Base-by-base conservation (phyloP, 2,113 vertebrate species). In the Anas platyrhynchos region DNA sequence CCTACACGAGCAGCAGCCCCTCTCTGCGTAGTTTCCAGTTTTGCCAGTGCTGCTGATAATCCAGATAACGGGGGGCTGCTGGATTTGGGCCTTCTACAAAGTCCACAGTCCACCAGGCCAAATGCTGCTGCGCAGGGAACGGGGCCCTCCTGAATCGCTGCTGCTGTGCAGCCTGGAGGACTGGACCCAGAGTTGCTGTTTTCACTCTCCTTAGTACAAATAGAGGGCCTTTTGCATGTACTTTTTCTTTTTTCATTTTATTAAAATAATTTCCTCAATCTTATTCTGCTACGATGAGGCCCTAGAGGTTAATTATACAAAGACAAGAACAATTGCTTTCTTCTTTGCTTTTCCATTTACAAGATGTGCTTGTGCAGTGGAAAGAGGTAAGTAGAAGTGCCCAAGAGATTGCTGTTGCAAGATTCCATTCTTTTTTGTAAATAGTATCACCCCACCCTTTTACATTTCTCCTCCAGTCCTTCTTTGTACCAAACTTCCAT, bases 321-420 rank as follows among this genome's bases (percentile, higher is more conserved):
- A 91, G 74, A 71, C 48, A 72, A 79, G 52, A 82, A 43, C 16
- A 25, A 54, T 94, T 85, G 48, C 66, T 83, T 88, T 72, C 74
- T 82, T 75, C 48, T 41, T 89, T 76, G 82, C 31, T 72, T 44
- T 89, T 89, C 50, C 61, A 61, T 56, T 83, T 48, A 61, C 48
- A 74, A 59, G 59, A 69, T 8, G 26, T 83, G 66, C 44, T 77
- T 31, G 23, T 31, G 29, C 54, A 22, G 65, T 31, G 58, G 26
- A 73, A 54, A 94, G 29, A 79, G 16, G 7, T 16, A 50, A 43
- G 7, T 11, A 44, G 7, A 77, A 81, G 9, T 16, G 63, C 26
- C 48, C 43, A 17, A 79, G 77, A 83, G 82, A 61, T 65, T 93
- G 58, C 34, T 76, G 32, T 68, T 58, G 50, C 26, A 50, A 76